phyloP scores from a whole-genome alignment of 2,113 vertebrate species.

The Hypomesus transpacificus region DNA sequence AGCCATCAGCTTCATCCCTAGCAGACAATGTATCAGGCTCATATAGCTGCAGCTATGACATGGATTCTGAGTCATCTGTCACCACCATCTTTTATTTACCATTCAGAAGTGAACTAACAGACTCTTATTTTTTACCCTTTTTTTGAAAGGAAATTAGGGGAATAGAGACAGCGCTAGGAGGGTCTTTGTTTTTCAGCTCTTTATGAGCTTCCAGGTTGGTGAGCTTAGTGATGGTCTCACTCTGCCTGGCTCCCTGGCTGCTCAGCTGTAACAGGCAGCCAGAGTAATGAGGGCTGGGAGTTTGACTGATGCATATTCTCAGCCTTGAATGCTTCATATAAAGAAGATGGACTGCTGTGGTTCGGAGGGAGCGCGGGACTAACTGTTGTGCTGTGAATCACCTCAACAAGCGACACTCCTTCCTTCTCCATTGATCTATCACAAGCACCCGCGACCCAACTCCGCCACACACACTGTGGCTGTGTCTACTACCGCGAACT shows the following conservation, averaged over 20 bases:
- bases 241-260: slow-evolving; percentile 55
- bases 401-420: slow-evolving; percentile 54
- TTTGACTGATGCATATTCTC: slow-evolving; percentile 72
- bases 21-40: too few species aligned
- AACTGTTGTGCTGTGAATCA: slow-evolving; percentile 69
- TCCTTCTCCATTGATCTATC: slow-evolving; percentile 55
- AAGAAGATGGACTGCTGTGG: slow-evolving; percentile 67
- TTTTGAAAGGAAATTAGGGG: slow-evolving; percentile 60
- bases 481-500: too few species aligned
- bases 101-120: slow-evolving; percentile 45
- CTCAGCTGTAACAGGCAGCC: slow-evolving; percentile 66
- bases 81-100: slow-evolving; percentile 54
- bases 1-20: too few species aligned
- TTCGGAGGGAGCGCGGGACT: slow-evolving; percentile 54
- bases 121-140: slow-evolving; percentile 35
- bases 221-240: slow-evolving; percentile 61
- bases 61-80: slow-evolving; percentile 4
- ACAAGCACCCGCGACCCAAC: slow-evolving; percentile 43
- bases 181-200: slow-evolving; percentile 50
- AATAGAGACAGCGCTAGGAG: slow-evolving; percentile 41
- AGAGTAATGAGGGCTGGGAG: slow-evolving; percentile 59
- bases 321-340: slow-evolving; percentile 67
- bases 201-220: neutral
- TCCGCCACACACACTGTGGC: slow-evolving; percentile 29
- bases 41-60: too few species aligned